Base-by-base conservation (phyloP, 2,113 vertebrate species). In the Prionailurus viverrinus region DNA sequence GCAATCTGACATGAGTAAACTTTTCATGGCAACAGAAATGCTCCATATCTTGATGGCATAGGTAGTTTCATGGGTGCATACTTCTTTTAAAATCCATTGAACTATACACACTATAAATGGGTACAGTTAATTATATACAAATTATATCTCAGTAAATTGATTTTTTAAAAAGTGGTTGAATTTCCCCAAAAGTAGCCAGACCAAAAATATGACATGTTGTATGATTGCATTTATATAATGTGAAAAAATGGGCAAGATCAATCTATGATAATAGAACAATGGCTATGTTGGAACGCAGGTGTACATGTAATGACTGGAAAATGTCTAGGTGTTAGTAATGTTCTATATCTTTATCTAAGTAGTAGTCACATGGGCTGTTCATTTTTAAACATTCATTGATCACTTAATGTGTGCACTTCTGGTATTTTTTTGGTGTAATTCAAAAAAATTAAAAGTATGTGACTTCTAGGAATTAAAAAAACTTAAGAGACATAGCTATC, bases 391-490 rank as follows among this genome's bases (percentile, higher is more conserved):
- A 58, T 39, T 78, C 39, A 83, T 5, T 27, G 41, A 55, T 15
- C 25, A 87, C 36, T 80, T 93, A 79, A 23, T 79, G 8, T 33
- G 15, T 36, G 45, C 0, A 58, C 19, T 89, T 93, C 18, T 51
- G 8, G 39, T 73, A 0, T 82, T 45, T 68, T 85, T 91, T 79
- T 94, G 73, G 18, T 81, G 55, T 12, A 79, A 0, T 79, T 68
- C 45, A 58, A 83, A 84, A 87, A 69, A 78, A 61, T 51, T 48
- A 39, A 83, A 91, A 25, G 65, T 55, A 2, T 7, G 41, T 2
- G n/a, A n/a, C 27, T 45, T 5, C 78, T 78, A 86, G 73, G 89
- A 86, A 81, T 87, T 63, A 86, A 92, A 92, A 55, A 83, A 82
- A 61, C 1, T 12, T 73, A 48, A 80, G 68, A 94, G 48, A 58